Percentiles rank a stretch among this genome's conserved stretches.
phyloP scores from a whole-genome alignment of 1,140 invertebrate genomes.

The Psilanteris sp. region DNA sequence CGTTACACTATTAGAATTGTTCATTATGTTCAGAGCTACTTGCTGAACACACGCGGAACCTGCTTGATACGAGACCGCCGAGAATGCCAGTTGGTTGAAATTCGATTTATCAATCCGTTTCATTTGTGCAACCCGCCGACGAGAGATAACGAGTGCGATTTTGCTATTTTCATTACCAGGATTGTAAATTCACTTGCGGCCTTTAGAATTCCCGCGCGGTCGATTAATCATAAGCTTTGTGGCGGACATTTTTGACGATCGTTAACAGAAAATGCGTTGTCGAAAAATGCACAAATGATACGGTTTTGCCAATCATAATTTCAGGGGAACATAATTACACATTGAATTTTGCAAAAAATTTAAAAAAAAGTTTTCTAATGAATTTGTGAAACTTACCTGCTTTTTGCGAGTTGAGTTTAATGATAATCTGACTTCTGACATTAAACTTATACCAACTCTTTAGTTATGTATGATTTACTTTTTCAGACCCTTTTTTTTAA shows the following conservation, averaged over 20 bases:
- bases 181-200: conserved; percentile 42
- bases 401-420: no score
- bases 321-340: no score
- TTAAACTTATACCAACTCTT: no score
- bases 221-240: conserved; percentile 46
- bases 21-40: conserved; percentile 43
- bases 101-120: conserved; percentile 48
- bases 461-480: no score
- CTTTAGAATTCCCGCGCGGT: conserved; percentile 11
- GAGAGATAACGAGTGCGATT: conserved; percentile 39
- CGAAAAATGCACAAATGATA: no score
- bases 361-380: no score
- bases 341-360: no score
- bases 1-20: conserved; percentile 55
- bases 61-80: conserved; percentile 13
- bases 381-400: no score
- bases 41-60: conserved; percentile 50
- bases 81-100: conserved; percentile 30
- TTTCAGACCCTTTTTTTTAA: no score
- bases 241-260: conserved; percentile 14
- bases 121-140: conserved; percentile 43
- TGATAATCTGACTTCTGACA: no score
- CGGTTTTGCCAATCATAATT: no score
- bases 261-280: neutral
- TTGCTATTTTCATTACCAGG: conserved; percentile 56